Conservation (phyloP, 2,797 vertebrate species). For the Malurus splendens region DNA sequence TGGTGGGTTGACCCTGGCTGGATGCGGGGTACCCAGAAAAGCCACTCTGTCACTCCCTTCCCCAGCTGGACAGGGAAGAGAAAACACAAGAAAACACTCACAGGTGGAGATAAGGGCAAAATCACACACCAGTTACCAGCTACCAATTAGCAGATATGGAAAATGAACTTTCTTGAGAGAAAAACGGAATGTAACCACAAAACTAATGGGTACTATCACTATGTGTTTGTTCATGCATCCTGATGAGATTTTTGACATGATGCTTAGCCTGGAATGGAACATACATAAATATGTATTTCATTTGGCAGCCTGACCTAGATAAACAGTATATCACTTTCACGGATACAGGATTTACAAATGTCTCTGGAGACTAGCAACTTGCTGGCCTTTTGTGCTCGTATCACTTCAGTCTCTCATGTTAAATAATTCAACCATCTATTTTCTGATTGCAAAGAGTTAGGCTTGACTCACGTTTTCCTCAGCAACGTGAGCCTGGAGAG, state of each 20-base stretch:
- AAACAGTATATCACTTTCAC: background rate
- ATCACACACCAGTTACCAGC: no score
- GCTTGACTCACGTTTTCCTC: background rate
- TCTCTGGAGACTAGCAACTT: conserved; percentile 4
- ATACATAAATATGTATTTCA: conserved; percentile 4
- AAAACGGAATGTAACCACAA: background rate
- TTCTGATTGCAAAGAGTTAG: conserved; percentile 9
- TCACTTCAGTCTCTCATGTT: background rate
- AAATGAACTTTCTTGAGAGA: background rate
- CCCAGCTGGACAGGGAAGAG: background rate
- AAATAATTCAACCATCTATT: conserved; percentile 39
- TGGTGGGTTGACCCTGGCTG: background rate
- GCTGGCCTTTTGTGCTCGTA: conserved; percentile 1
- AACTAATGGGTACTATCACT: background rate
- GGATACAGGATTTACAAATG: background rate
- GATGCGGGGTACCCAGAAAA: background rate
- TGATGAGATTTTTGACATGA: background rate
- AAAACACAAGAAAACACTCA: background rate
- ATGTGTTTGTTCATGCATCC: background rate
- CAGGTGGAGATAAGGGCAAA: background rate
- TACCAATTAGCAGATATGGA: background rate
- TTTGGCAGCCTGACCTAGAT: background rate
- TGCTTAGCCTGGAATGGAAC: background rate
- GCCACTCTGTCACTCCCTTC: background rate
- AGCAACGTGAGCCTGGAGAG: background rate